A percentile compares a stretch with the other conserved stretches of the same genome.
phyloP scores from a whole-genome alignment of 2,797 vertebrate species.

The Allobates femoralis region DNA sequence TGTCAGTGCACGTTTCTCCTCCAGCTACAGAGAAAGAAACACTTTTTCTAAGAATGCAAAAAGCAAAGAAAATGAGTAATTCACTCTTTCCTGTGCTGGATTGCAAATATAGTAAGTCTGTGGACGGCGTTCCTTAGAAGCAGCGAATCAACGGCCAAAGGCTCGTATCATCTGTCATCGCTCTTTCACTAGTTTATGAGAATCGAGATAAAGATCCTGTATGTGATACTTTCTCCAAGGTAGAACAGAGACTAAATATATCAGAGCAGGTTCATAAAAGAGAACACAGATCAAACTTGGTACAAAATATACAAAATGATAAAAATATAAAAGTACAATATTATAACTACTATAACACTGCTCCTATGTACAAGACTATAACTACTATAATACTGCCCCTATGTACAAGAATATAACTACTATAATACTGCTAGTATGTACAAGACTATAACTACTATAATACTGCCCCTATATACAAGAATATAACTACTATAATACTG shows the following conservation, averaged over 20 bases:
- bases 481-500: too few species aligned
- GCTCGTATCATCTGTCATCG: conserved; percentile 73
- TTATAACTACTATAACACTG: background rate
- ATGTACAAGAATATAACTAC: background rate
- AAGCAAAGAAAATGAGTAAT: conserved; percentile 30
- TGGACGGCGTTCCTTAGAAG: conserved; percentile 37
- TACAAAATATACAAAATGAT: background rate
- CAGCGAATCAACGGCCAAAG: conserved; percentile 69
- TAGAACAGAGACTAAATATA: conserved; percentile 30
- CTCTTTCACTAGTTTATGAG: conserved; percentile 68
- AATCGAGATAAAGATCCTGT: conserved; percentile 70
- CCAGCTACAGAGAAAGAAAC: background rate
- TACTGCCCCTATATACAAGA: too few species aligned
- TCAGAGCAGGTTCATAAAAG: background rate
- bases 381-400: background rate
- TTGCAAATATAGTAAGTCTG: background rate
- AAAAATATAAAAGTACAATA: background rate
- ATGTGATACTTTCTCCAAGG: conserved; percentile 69
- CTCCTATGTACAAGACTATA: too few species aligned
- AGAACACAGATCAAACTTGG: background rate
- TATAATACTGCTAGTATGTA: background rate
- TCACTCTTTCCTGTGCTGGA: conserved; percentile 3
- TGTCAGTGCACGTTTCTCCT: conserved; percentile 13
- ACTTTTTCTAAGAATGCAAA: conserved; percentile 48
- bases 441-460: background rate